phyloP scores from a whole-genome alignment of 2,888 invertebrate species.

The Sinelater perroti region DNA sequence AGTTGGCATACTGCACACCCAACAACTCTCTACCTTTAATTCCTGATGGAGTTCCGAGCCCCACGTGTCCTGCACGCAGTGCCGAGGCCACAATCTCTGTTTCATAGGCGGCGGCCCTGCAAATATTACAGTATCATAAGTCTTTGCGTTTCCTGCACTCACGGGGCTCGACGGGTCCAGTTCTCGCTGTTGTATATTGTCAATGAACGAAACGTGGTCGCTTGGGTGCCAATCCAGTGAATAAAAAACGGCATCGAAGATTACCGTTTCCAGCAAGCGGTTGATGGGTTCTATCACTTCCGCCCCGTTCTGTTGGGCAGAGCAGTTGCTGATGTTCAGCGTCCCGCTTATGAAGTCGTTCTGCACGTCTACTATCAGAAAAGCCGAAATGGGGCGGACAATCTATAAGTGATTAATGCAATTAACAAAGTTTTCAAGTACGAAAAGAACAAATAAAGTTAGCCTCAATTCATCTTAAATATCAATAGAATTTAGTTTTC shows the following conservation, averaged over 20 bases:
- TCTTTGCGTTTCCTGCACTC: constrained; percentile 77
- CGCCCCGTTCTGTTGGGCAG: constrained; percentile 88
- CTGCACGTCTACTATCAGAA: constrained; percentile 95
- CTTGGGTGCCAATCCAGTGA: constrained; percentile 97
- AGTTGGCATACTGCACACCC: neutral
- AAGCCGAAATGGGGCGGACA: constrained; percentile 85
- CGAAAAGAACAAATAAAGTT: no score
- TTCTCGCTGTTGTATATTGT: constrained; percentile 83
- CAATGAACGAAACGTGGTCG: constrained; percentile 95
- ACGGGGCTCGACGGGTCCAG: constrained; percentile 79
- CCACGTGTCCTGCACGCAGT: constrained; percentile 96
- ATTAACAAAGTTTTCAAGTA: no score
- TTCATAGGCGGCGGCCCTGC: constrained; percentile 84
- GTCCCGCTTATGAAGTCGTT: constrained; percentile 98
- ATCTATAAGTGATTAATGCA: constrained; percentile 72
- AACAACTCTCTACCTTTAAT: constrained; percentile 70
- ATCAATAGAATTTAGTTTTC: no score
- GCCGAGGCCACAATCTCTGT: constrained; percentile 94
- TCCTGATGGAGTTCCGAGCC: constrained; percentile 93
- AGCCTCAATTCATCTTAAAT: no score
- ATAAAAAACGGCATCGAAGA: constrained; percentile 90
- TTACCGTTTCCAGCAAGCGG: constrained; percentile 78
- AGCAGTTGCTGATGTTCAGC: constrained; percentile 90
- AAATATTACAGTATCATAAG: constrained; percentile 93
- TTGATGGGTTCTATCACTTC: constrained; percentile 95